phyloP scores from a whole-genome alignment of 2,797 vertebrate genomes.

The Lepilemur septentrionalis region DNA sequence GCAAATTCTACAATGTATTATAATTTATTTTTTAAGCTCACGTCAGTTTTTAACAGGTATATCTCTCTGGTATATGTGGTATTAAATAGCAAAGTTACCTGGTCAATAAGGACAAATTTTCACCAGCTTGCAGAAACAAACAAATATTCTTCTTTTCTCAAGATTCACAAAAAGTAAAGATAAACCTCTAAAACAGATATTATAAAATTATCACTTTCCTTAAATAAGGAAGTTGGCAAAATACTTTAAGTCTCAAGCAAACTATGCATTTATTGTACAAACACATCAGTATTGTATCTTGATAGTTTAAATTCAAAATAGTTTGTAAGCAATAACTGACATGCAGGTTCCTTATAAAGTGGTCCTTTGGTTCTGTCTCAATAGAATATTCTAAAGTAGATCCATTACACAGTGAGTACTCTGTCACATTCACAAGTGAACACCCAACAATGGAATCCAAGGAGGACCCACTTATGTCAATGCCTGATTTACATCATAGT shows the following conservation, averaged over 20 bases:
- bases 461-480: neutral
- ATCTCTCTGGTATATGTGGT: neutral
- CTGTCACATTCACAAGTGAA: neutral
- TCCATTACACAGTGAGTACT: neutral
- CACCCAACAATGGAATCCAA: neutral
- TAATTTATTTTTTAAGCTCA: neutral
- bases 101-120: constrained; percentile 33
- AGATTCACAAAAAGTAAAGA: constrained; percentile 25
- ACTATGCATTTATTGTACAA: neutral
- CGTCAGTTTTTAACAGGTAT: neutral
- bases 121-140: constrained; percentile 27
- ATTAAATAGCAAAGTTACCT: constrained; percentile 22
- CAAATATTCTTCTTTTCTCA: neutral
- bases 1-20: neutral
- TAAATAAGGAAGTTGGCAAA: neutral
- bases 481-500: neutral
- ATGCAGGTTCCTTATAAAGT: neutral
- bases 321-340: constrained; percentile 38
- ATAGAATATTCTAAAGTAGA: neutral
- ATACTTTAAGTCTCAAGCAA: neutral
- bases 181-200: neutral
- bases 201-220: constrained; percentile 22
- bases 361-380: neutral
- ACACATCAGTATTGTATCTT: neutral
- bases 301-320: neutral